A percentile compares a stretch with the other conserved stretches of the same genome.
phyloP scores from a whole-genome alignment of 2,797 vertebrate species.

The Malurus splendens region DNA sequence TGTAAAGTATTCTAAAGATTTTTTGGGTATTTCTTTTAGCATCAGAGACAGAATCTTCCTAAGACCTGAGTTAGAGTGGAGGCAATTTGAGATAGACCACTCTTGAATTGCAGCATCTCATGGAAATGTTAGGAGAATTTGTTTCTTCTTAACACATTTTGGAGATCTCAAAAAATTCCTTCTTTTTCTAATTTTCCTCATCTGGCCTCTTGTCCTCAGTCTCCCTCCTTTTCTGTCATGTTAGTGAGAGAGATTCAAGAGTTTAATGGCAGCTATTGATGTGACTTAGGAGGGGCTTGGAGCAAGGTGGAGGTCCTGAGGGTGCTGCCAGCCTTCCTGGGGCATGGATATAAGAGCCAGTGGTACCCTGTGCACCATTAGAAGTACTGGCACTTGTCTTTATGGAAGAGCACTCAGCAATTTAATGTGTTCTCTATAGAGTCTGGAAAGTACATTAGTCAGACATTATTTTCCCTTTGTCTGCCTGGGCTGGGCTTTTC shows the following conservation, averaged over 20 bases:
- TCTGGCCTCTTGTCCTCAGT: neutral
- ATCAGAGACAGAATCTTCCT: neutral
- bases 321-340: neutral
- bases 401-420: neutral
- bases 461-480: neutral
- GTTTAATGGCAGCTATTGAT: neutral
- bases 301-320: neutral
- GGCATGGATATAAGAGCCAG: neutral
- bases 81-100: neutral
- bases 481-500: neutral
- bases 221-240: neutral
- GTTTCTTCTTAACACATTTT: neutral
- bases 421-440: neutral
- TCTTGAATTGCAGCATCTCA: neutral
- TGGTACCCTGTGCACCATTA: neutral
- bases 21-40: neutral
- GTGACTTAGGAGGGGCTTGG: neutral
- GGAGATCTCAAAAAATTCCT: neutral
- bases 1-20: neutral
- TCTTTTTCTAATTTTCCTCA: neutral
- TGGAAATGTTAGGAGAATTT: neutral
- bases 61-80: neutral
- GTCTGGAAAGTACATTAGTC: neutral
- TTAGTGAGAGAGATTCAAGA: neutral
- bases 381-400: neutral